Evolutionary conservation across 2,797 vertebrate species (phyloP), one percentile per base, ranked within the genome.

Genomic region (Takifugu ocellatus): DNA sequence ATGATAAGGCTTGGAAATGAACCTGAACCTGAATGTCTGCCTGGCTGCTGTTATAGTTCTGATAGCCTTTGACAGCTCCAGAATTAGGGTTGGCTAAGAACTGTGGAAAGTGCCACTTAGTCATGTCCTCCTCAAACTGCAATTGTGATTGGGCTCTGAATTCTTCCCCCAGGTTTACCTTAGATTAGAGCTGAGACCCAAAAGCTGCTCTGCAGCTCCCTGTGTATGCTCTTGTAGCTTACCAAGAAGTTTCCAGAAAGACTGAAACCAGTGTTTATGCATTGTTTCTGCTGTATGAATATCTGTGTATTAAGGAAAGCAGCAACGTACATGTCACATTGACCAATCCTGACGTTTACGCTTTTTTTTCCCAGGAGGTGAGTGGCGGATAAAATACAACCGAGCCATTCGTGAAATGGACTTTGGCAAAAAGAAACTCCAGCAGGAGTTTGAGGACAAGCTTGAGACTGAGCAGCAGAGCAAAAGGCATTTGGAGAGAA

Each of bases 391-490:
- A 81, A 97, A 95, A 78, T 98, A 96, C 1, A 95, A 98, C 82
- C 91, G 97, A 56, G 94, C 94, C 0, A 63, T 96, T 67, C 89
- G 96, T 60, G 97, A 99, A 84, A 90, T 93, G 16, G 96, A 98
- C 72, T 98, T 97, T 87, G 94, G 90, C 78, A 97, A 95, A 88
- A 98, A 98, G 79, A 91, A 94, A 64, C 84, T 98, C 59, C 95
- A 95, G 87, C 96, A 99, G 87, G 96, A 99, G 79, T 91, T 94
- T 77, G 96, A 98, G 50, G 97, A 98, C 82, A 96, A 96, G 82
- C 87, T 99, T 89, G 97, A 99, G 69, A 92, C 90, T 52, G 97
- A 99, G 78, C 94, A 98, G 86, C 97, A 98, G 88, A 89, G 76
- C 88, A 97, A 94, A 87, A 91, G 95, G 84, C 95, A 98, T 59